A percentile compares a stretch with the other conserved stretches of the same genome.
These are phyloP conservation scores for Heterotilapia buettikoferi DNA, from an alignment of 2,113 vertebrate species.

Conservation along the genomic window DNA sequence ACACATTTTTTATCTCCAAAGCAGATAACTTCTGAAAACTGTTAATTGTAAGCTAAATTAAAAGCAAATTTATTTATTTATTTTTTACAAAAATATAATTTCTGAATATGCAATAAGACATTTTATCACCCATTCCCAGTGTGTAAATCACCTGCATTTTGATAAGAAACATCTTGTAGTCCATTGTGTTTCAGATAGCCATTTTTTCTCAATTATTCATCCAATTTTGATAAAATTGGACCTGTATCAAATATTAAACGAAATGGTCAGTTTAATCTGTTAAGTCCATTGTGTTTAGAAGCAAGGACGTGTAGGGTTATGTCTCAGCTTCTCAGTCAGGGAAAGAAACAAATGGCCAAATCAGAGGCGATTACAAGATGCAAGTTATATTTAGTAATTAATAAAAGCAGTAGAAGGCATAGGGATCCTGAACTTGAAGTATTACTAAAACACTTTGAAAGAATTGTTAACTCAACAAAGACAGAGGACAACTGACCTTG, in stretches of 20 bases:
- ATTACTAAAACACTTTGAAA: neutral
- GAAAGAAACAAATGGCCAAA: neutral
- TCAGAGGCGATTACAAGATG: neutral
- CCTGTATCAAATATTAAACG: neutral
- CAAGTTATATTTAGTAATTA: neutral
- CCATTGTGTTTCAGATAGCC: neutral
- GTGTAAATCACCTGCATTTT: neutral
- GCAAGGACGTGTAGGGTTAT: neutral
- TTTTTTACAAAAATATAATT: neutral
- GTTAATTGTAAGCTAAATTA: neutral
- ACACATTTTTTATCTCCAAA: neutral
- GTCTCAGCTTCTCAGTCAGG: neutral
- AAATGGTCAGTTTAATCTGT: neutral
- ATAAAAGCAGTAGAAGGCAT: neutral
- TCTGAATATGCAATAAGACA: neutral
- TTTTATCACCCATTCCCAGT: neutral
- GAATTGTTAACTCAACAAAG: fast-evolving
- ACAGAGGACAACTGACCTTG: neutral
- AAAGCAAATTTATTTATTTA: neutral
- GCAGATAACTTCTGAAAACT: neutral
- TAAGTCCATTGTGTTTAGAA: neutral
- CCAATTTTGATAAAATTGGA: neutral
- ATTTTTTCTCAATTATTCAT: neutral
- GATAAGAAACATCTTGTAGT: neutral
- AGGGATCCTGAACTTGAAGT: neutral